Conservation (phyloP, 1,140 invertebrate genomes). For the Leptoteleia sp. region DNA sequence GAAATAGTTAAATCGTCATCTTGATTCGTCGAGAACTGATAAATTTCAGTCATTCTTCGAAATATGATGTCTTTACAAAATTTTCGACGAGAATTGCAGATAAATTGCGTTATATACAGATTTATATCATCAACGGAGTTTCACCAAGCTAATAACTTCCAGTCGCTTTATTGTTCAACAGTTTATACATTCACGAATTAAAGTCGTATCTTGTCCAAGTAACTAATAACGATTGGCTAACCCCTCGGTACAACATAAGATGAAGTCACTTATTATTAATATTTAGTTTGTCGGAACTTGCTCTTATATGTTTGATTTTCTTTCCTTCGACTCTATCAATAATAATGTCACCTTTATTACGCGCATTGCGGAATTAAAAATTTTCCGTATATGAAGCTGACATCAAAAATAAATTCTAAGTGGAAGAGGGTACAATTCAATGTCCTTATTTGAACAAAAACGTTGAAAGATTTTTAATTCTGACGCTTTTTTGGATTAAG, state of each 20-base stretch:
- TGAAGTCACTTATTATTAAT: slow-evolving; percentile 23
- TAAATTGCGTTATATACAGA: slow-evolving; percentile 44
- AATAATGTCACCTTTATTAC: not conserved
- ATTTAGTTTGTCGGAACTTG: slow-evolving; percentile 21
- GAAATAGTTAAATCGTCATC: too few relatives aligned
- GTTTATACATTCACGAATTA: slow-evolving; percentile 44
- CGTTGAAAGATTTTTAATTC: slow-evolving; percentile 4
- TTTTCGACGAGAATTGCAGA: slow-evolving; percentile 6
- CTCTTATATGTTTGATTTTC: slow-evolving; percentile 44
- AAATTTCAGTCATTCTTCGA: not conserved
- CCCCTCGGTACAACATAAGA: slow-evolving; percentile 20
- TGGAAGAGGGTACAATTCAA: slow-evolving; percentile 15
- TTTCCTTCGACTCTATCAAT: slow-evolving; percentile 18
- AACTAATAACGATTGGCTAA: slow-evolving; percentile 56
- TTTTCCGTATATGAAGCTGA: not conserved
- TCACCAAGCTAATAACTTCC: slow-evolving; percentile 32
- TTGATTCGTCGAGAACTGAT: not conserved
- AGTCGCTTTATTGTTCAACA: slow-evolving; percentile 52
- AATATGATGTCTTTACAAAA: not conserved
- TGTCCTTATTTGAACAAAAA: slow-evolving; percentile 1
- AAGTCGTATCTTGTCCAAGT: slow-evolving; percentile 22
- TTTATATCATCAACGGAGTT: slow-evolving; percentile 27
- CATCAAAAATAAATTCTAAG: slow-evolving; percentile 15
- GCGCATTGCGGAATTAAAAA: not conserved
- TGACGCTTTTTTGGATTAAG: slow-evolving; percentile 3